Percentiles rank a stretch among this genome's conserved stretches.
Conservation (phyloP, 2,888 invertebrate genomes). For the Aplocera efformata region DNA sequence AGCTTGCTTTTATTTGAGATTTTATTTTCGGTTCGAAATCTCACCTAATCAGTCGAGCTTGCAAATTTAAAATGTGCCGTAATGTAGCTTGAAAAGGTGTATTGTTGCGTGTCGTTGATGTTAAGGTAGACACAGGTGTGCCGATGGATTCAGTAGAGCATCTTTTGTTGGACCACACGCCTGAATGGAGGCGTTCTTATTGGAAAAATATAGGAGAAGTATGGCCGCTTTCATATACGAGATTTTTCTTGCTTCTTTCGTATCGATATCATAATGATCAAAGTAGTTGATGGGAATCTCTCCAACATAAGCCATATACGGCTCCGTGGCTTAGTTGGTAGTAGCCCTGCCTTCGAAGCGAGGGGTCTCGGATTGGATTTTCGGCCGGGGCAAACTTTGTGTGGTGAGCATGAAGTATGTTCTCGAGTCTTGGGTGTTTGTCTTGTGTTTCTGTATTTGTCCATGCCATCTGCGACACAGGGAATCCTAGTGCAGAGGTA, state of each 20-base stretch:
- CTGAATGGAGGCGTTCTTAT: constrained; percentile 22
- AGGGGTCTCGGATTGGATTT: too few species aligned
- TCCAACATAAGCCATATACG: too few species aligned
- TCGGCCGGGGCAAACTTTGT: too few species aligned
- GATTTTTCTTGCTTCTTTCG: background rate
- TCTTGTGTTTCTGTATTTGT: too few species aligned
- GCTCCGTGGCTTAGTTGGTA: too few species aligned
- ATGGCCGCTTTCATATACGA: constrained; percentile 15
- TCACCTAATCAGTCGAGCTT: constrained; percentile 15
- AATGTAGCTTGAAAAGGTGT: constrained; percentile 9
- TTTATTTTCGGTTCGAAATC: constrained; percentile 15
- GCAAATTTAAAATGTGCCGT: constrained; percentile 10
- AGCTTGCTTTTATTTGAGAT: constrained; percentile 17
- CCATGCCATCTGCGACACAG: too few species aligned
- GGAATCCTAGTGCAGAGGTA: too few species aligned
- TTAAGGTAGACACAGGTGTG: constrained; percentile 24
- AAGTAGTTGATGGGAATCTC: too few species aligned
- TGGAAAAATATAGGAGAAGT: constrained; percentile 22
- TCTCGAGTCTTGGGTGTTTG: too few species aligned
- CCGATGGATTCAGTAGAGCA: constrained; percentile 20
- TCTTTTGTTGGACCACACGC: constrained; percentile 19
- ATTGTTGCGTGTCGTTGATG: constrained; percentile 13
- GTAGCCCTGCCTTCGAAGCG: too few species aligned
- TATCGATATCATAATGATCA: too few species aligned
- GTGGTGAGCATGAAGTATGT: too few species aligned